A percentile compares a stretch with the other conserved stretches of the same genome.
These are phyloP conservation scores for Eurytoma adleriae DNA, from an alignment of 2,888 invertebrate genomes.

Conservation along the genomic window DNA sequence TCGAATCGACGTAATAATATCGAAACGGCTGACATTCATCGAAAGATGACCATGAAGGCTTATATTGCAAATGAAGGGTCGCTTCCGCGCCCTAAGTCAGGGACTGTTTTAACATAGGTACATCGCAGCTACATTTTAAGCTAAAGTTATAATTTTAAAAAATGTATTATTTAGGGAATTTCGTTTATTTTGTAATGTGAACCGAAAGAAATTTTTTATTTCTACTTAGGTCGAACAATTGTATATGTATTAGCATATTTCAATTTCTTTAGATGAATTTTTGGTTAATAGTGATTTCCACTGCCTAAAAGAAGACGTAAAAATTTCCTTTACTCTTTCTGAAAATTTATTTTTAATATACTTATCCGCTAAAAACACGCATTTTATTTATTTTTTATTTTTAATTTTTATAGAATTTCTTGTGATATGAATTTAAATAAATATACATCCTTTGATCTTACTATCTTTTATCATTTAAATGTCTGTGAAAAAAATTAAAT, in stretches of 20 bases:
- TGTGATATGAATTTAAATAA: background rate
- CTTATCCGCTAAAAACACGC: slow-evolving; percentile 26
- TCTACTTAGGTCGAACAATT: background rate
- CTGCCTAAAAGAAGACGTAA: background rate
- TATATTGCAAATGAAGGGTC: slow-evolving; percentile 34
- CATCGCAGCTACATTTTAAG: slow-evolving; percentile 7
- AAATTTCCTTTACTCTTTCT: slow-evolving; percentile 12
- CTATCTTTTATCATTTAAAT: slow-evolving; percentile 15
- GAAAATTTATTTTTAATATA: slow-evolving; percentile 1
- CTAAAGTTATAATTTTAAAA: slow-evolving; percentile 36
- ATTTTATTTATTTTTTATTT: slow-evolving; percentile 37
- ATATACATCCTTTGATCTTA: slow-evolving; percentile 16
- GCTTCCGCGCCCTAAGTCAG: slow-evolving; percentile 18
- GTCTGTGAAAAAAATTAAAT: slow-evolving; percentile 25
- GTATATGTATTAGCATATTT: background rate
- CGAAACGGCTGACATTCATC: slow-evolving; percentile 58
- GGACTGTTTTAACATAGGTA: slow-evolving; percentile 45
- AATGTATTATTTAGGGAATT: slow-evolving; percentile 19
- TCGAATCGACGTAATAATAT: slow-evolving; percentile 32
- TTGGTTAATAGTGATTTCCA: background rate
- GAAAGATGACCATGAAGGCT: slow-evolving; percentile 32
- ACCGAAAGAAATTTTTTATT: background rate
- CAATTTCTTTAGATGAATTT: background rate
- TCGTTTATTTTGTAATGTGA: slow-evolving; percentile 32
- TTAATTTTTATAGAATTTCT: slow-evolving; percentile 8